A percentile compares a stretch with the other conserved stretches of the same genome.
These are phyloP conservation scores for Xanthostigma xanthostigma DNA, from an alignment of 2,888 invertebrate species.

Conservation along the genomic window DNA sequence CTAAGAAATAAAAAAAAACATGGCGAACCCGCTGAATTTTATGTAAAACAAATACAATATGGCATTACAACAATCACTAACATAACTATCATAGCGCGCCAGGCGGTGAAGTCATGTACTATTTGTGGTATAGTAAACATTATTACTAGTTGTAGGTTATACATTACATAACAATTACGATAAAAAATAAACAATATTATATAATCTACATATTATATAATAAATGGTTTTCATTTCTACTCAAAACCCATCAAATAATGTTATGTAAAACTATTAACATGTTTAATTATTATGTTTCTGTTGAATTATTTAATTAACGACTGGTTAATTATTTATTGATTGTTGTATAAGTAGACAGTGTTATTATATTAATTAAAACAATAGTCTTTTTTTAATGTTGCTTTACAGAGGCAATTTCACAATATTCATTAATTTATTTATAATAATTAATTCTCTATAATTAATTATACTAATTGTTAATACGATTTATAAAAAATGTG, in stretches of 20 bases:
- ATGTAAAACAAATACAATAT: neutral
- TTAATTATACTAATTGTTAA: too few relatives aligned
- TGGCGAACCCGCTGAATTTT: neutral
- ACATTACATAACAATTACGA: constrained; percentile 2
- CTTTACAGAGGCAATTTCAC: too few relatives aligned
- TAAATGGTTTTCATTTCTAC: constrained; percentile 8
- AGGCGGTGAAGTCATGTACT: constrained; percentile 24
- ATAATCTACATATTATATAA: constrained; percentile 3
- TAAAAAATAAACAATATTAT: constrained; percentile 1
- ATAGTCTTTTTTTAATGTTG: too few relatives aligned
- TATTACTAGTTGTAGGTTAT: constrained; percentile 6
- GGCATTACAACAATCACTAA: constrained; percentile 4
- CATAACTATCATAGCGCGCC: constrained; percentile 9
- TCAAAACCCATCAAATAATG: constrained; percentile 6
- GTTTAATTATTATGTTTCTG: constrained; percentile 3
- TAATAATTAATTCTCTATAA: too few relatives aligned
- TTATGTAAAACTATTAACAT: neutral
- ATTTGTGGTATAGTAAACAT: constrained; percentile 33
- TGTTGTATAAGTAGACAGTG: constrained; percentile 3
- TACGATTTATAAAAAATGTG: too few relatives aligned
- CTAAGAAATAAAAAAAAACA: constrained; percentile 20
- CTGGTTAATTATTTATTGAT: constrained; percentile 1
- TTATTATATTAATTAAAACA: neutral
- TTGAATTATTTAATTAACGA: constrained; percentile 3
- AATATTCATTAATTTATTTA: too few relatives aligned